phyloP scores from a whole-genome alignment of 2,888 invertebrate species.

The Spicauda simplicius region DNA sequence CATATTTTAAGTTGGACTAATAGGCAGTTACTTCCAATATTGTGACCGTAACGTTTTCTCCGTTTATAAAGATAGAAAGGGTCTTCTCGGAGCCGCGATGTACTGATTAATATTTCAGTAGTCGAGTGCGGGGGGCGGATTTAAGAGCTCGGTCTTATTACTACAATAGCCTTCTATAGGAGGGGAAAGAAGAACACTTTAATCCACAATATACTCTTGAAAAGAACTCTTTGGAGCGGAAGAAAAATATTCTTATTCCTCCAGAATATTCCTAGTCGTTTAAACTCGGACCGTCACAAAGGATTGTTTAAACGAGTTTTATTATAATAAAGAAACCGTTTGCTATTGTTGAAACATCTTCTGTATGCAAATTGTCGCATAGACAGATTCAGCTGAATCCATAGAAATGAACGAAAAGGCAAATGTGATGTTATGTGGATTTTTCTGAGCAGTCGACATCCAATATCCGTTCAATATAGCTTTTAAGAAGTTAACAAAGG shows the following conservation, averaged over 20 bases:
- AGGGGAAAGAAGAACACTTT: conserved; percentile 7
- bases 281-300: conserved; percentile 23
- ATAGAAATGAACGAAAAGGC: neutral
- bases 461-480: conserved; percentile 7
- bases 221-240: neutral
- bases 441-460: neutral
- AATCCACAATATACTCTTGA: conserved; percentile 18
- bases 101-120: conserved; percentile 26
- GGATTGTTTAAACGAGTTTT: conserved; percentile 20
- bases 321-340: conserved; percentile 21
- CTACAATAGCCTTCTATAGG: conserved; percentile 7
- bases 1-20: conserved; percentile 1
- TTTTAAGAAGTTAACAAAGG: conserved; percentile 14
- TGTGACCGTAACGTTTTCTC: neutral
- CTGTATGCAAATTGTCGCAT: neutral
- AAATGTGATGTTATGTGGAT: neutral
- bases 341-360: conserved; percentile 5
- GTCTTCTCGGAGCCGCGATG: conserved; percentile 9
- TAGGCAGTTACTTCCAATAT: conserved; percentile 9
- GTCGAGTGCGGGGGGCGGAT: conserved; percentile 12
- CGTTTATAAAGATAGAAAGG: conserved; percentile 19
- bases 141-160: conserved; percentile 25
- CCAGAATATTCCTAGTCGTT: conserved; percentile 15
- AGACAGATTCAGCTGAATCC: neutral
- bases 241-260: conserved; percentile 14